Conservation (phyloP, 2,113 vertebrate species). For the Castor canadensis region DNA sequence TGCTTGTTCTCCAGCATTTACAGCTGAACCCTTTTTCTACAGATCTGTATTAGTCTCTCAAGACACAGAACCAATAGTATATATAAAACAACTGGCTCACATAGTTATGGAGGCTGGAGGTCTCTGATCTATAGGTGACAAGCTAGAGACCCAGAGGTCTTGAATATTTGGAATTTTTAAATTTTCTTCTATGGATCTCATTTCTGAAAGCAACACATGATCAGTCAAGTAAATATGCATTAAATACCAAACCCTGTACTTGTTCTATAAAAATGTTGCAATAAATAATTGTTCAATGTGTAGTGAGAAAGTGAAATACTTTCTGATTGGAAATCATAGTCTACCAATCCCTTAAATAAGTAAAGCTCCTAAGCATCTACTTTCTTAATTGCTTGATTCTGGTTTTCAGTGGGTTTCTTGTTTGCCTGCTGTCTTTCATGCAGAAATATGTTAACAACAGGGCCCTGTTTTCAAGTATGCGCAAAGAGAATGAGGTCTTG, state of each 20-base stretch:
- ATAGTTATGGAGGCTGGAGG: neutral
- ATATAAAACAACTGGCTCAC: neutral
- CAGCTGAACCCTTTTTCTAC: accelerated
- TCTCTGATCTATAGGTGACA: neutral
- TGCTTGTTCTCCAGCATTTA: neutral
- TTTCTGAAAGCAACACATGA: neutral
- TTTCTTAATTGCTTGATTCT: neutral
- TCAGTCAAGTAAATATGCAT: neutral
- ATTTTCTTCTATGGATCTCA: neutral
- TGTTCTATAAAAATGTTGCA: neutral
- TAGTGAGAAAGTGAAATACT: neutral
- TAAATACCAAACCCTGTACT: neutral
- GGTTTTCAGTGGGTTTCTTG: neutral
- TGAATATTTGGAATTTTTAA: neutral
- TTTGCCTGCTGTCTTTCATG: neutral
- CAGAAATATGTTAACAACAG: neutral
- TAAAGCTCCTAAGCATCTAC: neutral
- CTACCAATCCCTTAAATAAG: neutral
- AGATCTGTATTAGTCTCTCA: neutral
- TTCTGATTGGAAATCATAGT: neutral
- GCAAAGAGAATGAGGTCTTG: neutral
- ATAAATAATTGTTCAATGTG: neutral
- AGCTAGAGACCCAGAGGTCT: neutral
- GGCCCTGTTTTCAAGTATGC: neutral
- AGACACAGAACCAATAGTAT: neutral